Conservation (phyloP, 1,140 invertebrate species). For the Asobara japonica region DNA sequence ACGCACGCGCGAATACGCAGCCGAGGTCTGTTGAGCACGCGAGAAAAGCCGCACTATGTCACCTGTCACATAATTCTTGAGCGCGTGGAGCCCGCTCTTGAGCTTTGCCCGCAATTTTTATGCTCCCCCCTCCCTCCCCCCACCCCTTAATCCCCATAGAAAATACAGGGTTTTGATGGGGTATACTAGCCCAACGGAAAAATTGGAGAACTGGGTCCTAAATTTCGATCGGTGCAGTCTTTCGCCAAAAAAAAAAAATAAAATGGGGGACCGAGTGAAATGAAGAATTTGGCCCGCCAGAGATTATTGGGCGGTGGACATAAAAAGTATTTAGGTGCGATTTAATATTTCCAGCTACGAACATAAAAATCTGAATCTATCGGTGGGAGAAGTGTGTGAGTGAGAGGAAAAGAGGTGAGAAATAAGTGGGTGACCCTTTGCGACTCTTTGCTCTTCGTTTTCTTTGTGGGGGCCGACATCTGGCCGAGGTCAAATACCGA, state of each 20-base stretch:
- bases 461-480: slow-evolving; percentile 13
- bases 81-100: background rate
- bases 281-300: slow-evolving; percentile 39
- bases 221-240: slow-evolving; percentile 27
- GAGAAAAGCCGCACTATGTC: slow-evolving; percentile 31
- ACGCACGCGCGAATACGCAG: background rate
- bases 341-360: slow-evolving; percentile 62
- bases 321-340: slow-evolving; percentile 60
- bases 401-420: slow-evolving; percentile 10
- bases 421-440: slow-evolving; percentile 20
- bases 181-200: background rate
- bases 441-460: slow-evolving; percentile 18
- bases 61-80: slow-evolving; percentile 39
- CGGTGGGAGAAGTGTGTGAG: slow-evolving; percentile 21
- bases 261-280: slow-evolving; percentile 22
- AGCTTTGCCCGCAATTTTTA: background rate
- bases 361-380: slow-evolving; percentile 54
- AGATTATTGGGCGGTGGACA: slow-evolving; percentile 58
- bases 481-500: slow-evolving; percentile 15
- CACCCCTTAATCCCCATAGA: slow-evolving; percentile 13
- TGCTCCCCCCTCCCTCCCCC: background rate
- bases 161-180: slow-evolving; percentile 7
- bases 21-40: slow-evolving; percentile 19
- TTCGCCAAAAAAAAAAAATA: slow-evolving; percentile 15
- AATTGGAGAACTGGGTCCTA: background rate